phyloP scores from a whole-genome alignment of 2,113 vertebrate genomes.

The Apistogramma diplotaenia region DNA sequence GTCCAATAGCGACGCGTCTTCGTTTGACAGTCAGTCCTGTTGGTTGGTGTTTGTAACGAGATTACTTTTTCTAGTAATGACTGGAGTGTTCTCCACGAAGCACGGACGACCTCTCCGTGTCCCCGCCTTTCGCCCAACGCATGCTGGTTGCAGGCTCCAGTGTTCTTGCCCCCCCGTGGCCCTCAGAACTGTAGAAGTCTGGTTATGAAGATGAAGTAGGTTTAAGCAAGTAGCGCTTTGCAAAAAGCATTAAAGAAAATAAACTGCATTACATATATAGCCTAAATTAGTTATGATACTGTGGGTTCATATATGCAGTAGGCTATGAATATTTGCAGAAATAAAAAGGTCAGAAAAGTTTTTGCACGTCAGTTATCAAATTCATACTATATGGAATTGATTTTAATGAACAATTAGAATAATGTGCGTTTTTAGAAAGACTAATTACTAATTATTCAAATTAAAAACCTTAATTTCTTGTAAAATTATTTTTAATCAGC shows the following conservation, averaged over 20 bases:
- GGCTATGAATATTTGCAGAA: neutral
- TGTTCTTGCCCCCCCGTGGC: neutral
- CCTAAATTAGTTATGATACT: too few species aligned
- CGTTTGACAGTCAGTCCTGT: neutral
- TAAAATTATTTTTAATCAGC: neutral
- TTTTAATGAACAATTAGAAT: too few species aligned
- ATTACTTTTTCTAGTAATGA: slow-evolving; percentile 22
- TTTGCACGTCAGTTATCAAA: neutral
- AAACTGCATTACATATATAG: too few species aligned
- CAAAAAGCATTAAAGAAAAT: neutral
- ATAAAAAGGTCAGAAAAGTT: neutral
- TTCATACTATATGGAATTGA: neutral
- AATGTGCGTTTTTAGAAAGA: neutral
- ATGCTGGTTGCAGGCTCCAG: neutral
- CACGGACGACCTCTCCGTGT: neutral
- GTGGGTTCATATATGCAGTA: neutral
- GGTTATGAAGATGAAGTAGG: neutral
- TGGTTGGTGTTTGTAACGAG: neutral
- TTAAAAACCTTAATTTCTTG: neutral
- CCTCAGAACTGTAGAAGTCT: neutral
- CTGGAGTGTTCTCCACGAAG: neutral
- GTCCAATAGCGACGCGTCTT: slow-evolving; percentile 56
- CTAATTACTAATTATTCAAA: neutral
- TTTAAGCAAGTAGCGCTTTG: neutral
- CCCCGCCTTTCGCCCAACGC: neutral